These are phyloP conservation scores for Sipha maydis DNA, from an alignment of 2,888 invertebrate species.

Conservation along the genomic window DNA sequence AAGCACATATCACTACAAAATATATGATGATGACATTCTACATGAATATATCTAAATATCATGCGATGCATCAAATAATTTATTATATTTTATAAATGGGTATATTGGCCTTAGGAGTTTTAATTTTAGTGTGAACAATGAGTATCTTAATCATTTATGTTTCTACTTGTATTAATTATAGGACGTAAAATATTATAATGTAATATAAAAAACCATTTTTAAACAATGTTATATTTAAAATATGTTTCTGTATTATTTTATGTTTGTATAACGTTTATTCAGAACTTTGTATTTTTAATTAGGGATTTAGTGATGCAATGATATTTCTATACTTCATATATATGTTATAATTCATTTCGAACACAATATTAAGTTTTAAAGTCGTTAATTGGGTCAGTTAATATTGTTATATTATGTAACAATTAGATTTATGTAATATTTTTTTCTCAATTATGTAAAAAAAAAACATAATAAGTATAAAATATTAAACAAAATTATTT, in stretches of 20 bases:
- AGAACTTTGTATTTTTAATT: no score
- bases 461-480: constrained; percentile 22
- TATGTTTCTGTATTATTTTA: no score
- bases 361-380: neutral
- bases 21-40: neutral
- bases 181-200: neutral
- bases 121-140: neutral
- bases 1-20: neutral
- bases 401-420: neutral
- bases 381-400: neutral
- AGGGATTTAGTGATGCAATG: no score
- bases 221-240: no score
- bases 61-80: no score
- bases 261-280: no score
- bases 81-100: no score
- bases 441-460: neutral
- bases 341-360: neutral
- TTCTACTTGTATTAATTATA: neutral
- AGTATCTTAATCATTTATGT: neutral
- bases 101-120: neutral
- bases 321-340: no score
- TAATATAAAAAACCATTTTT: no score
- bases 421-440: neutral
- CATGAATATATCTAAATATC: no score
- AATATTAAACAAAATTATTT: constrained; percentile 1